These are phyloP conservation scores for Bemisia tabaci DNA, from an alignment of 1,140 invertebrate genomes.

Conservation along the genomic window DNA sequence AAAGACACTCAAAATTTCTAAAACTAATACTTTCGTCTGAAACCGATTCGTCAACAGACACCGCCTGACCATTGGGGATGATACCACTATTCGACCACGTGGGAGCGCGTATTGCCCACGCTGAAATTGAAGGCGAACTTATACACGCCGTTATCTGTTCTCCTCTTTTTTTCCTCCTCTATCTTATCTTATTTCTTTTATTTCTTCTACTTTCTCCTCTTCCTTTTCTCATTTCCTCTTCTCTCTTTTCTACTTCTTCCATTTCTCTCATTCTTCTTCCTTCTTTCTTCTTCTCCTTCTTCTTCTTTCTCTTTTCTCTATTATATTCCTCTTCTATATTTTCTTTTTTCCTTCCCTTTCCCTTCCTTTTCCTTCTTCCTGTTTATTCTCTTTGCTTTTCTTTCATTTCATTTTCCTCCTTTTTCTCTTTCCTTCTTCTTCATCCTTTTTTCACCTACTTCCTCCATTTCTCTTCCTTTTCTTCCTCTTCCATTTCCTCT, in stretches of 20 bases:
- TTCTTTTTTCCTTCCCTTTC: neutral
- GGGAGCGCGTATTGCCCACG: too few species aligned
- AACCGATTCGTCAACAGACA: too few species aligned
- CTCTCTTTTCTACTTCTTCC: neutral
- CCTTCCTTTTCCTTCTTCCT: neutral
- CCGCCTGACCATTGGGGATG: too few species aligned
- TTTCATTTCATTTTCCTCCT: neutral
- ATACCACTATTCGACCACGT: too few species aligned
- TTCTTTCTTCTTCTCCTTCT: slow-evolving; percentile 1
- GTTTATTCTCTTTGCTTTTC: neutral
- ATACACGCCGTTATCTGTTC: too few species aligned
- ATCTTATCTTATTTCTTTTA: neutral
- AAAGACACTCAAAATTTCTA: too few species aligned
- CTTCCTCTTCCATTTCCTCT: too few species aligned
- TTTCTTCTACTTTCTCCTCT: slow-evolving; percentile 1
- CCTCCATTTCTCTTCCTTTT: too few species aligned
- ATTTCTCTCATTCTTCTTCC: neutral
- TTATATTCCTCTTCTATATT: too few species aligned
- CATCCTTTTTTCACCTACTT: neutral
- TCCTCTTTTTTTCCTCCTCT: slow-evolving; percentile 3
- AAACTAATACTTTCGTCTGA: too few species aligned
- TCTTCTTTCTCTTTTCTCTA: neutral
- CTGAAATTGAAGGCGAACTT: too few species aligned
- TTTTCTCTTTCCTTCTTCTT: slow-evolving; percentile 4
- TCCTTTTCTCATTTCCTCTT: neutral